These are phyloP conservation scores for Smithornis capensis DNA, from an alignment of 2,113 vertebrate genomes.

Conservation along the genomic window DNA sequence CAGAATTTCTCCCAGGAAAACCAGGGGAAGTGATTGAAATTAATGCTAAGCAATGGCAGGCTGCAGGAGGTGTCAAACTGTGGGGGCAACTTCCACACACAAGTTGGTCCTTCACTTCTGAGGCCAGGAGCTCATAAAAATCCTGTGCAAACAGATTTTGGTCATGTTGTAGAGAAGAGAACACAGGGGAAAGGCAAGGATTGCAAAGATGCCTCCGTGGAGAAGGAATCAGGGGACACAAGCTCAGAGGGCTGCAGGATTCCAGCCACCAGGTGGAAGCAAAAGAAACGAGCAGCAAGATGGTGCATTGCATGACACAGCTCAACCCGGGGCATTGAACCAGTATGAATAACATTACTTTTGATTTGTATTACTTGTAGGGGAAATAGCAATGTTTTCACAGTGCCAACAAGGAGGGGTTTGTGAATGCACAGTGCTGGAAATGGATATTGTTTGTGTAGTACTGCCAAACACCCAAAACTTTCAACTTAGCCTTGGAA, in stretches of 20 bases:
- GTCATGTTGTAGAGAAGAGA: neutral
- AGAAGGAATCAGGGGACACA: neutral
- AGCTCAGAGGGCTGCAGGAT: neutral
- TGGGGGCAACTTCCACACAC: neutral
- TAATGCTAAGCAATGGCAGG: neutral
- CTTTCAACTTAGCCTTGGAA: neutral
- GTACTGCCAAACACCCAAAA: neutral
- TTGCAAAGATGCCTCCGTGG: neutral
- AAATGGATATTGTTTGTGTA: neutral
- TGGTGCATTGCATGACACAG: neutral
- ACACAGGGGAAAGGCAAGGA: neutral
- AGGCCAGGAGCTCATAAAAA: neutral
- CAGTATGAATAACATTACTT: neutral
- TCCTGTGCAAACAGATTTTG: neutral
- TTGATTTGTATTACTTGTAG: neutral
- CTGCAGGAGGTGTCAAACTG: neutral
- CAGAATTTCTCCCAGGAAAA: neutral
- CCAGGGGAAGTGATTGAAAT: neutral
- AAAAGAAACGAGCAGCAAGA: neutral
- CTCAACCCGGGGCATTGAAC: neutral
- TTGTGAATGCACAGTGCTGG: neutral
- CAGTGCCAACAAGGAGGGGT: neutral
- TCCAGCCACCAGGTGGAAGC: neutral
- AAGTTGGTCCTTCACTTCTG: neutral
- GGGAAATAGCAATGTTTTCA: neutral